These are phyloP conservation scores for Astropecten irregularis DNA, from an alignment of 53 echinoderm and acorn worm genomes.

Conservation along the genomic window DNA sequence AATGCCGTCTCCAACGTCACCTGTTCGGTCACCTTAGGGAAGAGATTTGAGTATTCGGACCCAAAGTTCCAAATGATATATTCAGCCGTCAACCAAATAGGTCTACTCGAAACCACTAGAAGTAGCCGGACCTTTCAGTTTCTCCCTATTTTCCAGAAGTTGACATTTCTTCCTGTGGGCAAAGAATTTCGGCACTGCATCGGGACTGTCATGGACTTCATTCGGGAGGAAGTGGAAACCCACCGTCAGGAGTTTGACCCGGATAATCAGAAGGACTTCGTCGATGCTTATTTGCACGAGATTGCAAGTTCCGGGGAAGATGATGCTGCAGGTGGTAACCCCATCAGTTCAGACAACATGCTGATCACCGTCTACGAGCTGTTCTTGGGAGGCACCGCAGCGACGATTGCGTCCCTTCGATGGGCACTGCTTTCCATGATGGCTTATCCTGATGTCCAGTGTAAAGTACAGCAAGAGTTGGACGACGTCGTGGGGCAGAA, in stretches of 20 bases:
- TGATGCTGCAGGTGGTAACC: no score
- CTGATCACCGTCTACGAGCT: constrained; percentile 10
- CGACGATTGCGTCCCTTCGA: constrained; percentile 22
- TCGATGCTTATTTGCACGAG: no score
- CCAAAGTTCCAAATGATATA: constrained; percentile 11
- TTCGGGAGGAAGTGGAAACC: not conserved
- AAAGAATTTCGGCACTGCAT: not conserved
- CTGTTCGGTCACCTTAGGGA: constrained; percentile 48
- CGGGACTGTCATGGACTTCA: not conserved
- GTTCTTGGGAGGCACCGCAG: constrained; percentile 44
- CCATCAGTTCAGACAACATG: no score
- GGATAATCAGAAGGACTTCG: not conserved
- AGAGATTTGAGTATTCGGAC: constrained; percentile 50
- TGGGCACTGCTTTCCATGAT: constrained; percentile 41
- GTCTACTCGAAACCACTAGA: not conserved
- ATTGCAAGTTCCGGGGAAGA: no score
- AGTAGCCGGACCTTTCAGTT: not conserved
- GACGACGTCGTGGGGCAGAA: constrained; percentile 22
- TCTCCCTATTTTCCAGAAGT: not conserved
- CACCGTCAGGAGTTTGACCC: not conserved
- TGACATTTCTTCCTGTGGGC: not conserved
- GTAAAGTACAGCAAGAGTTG: constrained; percentile 37
- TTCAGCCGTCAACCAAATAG: not conserved
- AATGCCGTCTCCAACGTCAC: constrained; percentile 48
- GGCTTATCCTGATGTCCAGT: constrained; percentile 25